Percentiles rank a stretch among this genome's conserved stretches.
These are phyloP conservation scores for Drosophila paracracens DNA, from an alignment of 2,888 invertebrate genomes.

Conservation along the genomic window DNA sequence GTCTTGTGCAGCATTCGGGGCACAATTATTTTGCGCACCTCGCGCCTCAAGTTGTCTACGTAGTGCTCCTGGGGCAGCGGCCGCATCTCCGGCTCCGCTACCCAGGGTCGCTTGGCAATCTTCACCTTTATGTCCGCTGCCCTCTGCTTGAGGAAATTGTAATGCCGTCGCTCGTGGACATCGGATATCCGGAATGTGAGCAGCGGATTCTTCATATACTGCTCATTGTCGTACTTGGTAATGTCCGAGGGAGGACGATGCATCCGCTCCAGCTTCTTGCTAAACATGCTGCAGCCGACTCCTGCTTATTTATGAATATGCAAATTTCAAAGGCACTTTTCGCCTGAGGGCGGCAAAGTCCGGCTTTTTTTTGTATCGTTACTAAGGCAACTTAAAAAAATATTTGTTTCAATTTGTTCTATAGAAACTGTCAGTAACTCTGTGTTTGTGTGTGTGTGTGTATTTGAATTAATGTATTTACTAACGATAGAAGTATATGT, in stretches of 20 bases:
- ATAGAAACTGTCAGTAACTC: constrained; percentile 11
- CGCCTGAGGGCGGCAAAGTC: constrained; percentile 14
- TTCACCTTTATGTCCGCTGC: constrained; percentile 83
- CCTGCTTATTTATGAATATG: constrained; percentile 38
- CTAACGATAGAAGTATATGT: constrained; percentile 32
- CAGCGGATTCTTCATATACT: constrained; percentile 83
- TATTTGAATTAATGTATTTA: constrained; percentile 55
- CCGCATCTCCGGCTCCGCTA: constrained; percentile 85
- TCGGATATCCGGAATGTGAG: constrained; percentile 82
- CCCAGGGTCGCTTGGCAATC: constrained; percentile 62
- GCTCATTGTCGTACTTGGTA: constrained; percentile 84
- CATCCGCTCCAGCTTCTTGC: constrained; percentile 80
- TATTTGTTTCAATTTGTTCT: constrained; percentile 17
- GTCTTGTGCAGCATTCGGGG: constrained; percentile 88
- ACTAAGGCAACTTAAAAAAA: constrained; percentile 61
- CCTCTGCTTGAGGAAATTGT: constrained; percentile 79
- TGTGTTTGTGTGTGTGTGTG: constrained; percentile 8
- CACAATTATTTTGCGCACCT: constrained; percentile 87
- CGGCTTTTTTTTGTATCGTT: constrained; percentile 47
- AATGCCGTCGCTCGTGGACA: constrained; percentile 83
- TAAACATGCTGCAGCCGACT: constrained; percentile 69
- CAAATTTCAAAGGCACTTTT: constrained; percentile 17
- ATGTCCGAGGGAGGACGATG: constrained; percentile 82
- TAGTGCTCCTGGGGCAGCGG: constrained; percentile 86
- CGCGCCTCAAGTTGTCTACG: constrained; percentile 86